Evolutionary conservation across 2,797 vertebrate genomes (phyloP), one percentile per base, ranked within the genome.

Genomic region (Cheirogaleus major): DNA sequence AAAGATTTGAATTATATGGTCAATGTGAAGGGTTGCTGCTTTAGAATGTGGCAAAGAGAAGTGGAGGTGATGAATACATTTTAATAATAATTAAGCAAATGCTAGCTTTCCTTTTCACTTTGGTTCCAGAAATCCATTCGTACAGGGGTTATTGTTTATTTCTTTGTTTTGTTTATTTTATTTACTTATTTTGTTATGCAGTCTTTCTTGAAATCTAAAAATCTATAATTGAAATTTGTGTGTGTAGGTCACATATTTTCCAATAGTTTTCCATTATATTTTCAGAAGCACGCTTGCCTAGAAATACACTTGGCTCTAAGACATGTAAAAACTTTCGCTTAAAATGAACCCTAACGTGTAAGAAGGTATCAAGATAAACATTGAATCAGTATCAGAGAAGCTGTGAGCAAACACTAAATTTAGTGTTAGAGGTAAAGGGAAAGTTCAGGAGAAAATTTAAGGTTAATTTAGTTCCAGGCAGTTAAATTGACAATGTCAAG

Each of bases 11-110:
- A 93, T 91, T 92, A 70, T 50, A 45, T 0, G 0, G 79, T 89
- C 43, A 89, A 61, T 89, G 59, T 81, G 55, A 89, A 92, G 50
- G 11, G 32, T 59, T 94, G 55, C 72, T 61, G 70, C 35, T 87
- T 94, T 96, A 75, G 83, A 94, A 69, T 87, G 69, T 89, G 75
- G 55, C 65, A 82, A 93, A 93, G 25, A 95, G 69, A 90, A 94
- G 27, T 61, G 52, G 59, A 95, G 14, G 30, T 76, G 52, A 48
- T 57, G 27, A 35, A 45, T 83, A 57, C 7, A 50, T 75, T 73
- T 57, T 10, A 57, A 85, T 38, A 57, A 83, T 73, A 73, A 93
- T 82, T 67, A 83, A 93, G 23, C 27, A 59, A 91, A 55, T 94
- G 11, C 18, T 86, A 30, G 57, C 65, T 83, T 65, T 4, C 20